phyloP scores from a whole-genome alignment of 1,140 invertebrate genomes.

The Sogatella furcifera region DNA sequence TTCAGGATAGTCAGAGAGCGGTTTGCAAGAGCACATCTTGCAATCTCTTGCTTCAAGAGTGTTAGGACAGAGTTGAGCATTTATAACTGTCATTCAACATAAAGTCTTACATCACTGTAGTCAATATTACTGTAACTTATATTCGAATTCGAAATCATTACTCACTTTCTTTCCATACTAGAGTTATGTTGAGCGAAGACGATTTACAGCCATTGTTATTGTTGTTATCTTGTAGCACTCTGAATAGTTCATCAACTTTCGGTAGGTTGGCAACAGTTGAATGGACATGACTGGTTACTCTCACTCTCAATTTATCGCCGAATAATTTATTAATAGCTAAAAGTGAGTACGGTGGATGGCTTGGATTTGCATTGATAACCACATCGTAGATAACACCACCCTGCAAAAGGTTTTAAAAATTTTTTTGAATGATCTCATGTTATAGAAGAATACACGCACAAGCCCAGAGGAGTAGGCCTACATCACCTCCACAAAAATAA shows the following conservation, averaged over 20 bases:
- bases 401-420: conserved; percentile 5
- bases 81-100: no score
- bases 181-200: conserved; percentile 41
- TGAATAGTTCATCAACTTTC: conserved; percentile 18
- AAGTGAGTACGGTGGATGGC: conserved; percentile 53
- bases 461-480: no score
- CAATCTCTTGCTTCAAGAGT: no score
- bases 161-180: conserved; percentile 72
- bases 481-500: no score
- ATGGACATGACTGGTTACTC: conserved; percentile 47
- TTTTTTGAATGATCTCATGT: not conserved
- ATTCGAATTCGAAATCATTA: conserved; percentile 8
- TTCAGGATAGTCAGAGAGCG: no score
- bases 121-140: no score
- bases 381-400: conserved; percentile 36
- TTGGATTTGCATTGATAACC: conserved; percentile 55
- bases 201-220: conserved; percentile 23
- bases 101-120: no score
- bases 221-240: conserved; percentile 19
- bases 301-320: conserved; percentile 32
- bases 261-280: conserved; percentile 43
- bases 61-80: no score
- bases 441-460: no score
- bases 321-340: conserved; percentile 45
- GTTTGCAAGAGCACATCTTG: no score